A percentile compares a stretch with the other conserved stretches of the same genome.
Conservation (phyloP, 1,140 invertebrate species). For the Oreohelix idahoensis region DNA sequence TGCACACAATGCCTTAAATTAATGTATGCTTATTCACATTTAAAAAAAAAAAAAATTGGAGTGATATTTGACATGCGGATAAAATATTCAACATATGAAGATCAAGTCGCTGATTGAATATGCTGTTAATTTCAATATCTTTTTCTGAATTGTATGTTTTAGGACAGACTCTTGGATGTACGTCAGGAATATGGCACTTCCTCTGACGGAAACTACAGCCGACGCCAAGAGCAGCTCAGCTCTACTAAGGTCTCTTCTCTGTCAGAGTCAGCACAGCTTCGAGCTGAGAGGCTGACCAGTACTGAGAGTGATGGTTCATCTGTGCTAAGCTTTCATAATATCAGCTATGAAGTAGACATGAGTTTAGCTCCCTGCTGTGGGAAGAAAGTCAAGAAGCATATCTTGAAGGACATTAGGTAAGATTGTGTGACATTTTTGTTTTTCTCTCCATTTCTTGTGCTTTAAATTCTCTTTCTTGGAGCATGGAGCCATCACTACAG, state of each 20-base stretch:
- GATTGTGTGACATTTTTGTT: background rate
- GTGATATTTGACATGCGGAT: too few relatives aligned
- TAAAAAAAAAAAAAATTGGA: too few relatives aligned
- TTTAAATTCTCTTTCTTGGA: too few relatives aligned
- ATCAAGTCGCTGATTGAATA: too few relatives aligned
- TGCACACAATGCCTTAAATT: too few relatives aligned
- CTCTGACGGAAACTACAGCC: background rate
- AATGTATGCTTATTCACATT: too few relatives aligned
- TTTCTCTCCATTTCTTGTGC: background rate
- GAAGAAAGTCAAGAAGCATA: conserved; percentile 25
- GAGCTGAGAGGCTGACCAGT: conserved; percentile 2
- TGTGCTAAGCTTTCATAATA: conserved; percentile 16
- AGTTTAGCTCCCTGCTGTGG: conserved; percentile 17
- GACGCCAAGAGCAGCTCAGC: background rate
- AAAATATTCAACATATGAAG: too few relatives aligned
- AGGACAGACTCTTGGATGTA: background rate
- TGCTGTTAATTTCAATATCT: too few relatives aligned
- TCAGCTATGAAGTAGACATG: conserved; percentile 30
- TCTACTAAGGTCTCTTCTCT: background rate
- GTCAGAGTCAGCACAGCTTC: background rate
- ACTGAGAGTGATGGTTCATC: background rate
- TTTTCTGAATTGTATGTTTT: background rate
- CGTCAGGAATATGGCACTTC: background rate
- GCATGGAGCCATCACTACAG: too few relatives aligned
- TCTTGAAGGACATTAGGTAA: conserved; percentile 32